phyloP scores from a whole-genome alignment of 35 echinoderm and acorn worm genomes.

The Apostichopus parvimensis region DNA sequence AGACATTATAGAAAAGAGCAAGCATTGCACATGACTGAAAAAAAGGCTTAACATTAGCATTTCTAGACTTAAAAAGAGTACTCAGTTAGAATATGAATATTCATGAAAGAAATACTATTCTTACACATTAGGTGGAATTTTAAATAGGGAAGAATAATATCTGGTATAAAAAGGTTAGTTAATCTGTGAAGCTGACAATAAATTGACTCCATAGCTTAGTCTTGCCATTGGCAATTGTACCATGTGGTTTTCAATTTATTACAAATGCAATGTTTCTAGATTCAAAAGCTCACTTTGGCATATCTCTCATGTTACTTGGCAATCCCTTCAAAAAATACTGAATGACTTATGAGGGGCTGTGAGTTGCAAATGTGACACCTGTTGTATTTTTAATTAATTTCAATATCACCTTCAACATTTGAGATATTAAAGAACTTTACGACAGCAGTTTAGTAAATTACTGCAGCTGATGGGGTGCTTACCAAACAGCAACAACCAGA shows the following conservation, averaged over 20 bases:
- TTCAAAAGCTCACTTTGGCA: not conserved
- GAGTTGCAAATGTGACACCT: no score
- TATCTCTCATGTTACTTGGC: not conserved
- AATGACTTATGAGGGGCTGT: no score
- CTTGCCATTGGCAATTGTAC: not conserved
- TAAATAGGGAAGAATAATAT: not conserved
- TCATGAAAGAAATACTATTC: constrained; percentile 18
- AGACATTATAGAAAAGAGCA: constrained; percentile 20
- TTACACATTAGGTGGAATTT: not conserved
- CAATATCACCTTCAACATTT: no score
- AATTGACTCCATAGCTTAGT: not conserved
- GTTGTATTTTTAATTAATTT: no score
- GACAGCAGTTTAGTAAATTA: no score
- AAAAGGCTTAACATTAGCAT: not conserved
- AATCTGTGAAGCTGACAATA: not conserved
- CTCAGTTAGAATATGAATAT: constrained; percentile 39
- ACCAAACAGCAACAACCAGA: no score
- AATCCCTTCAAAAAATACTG: no score
- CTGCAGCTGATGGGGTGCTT: no score
- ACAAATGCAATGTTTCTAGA: not conserved
- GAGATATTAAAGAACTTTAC: no score
- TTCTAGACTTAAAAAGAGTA: constrained; percentile 9
- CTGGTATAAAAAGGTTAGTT: not conserved
- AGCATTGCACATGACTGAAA: constrained; percentile 47
- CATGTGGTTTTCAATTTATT: not conserved